Evolutionary conservation across 2,797 vertebrate species (phyloP).

Genomic region (Forpus xanthops): DNA sequence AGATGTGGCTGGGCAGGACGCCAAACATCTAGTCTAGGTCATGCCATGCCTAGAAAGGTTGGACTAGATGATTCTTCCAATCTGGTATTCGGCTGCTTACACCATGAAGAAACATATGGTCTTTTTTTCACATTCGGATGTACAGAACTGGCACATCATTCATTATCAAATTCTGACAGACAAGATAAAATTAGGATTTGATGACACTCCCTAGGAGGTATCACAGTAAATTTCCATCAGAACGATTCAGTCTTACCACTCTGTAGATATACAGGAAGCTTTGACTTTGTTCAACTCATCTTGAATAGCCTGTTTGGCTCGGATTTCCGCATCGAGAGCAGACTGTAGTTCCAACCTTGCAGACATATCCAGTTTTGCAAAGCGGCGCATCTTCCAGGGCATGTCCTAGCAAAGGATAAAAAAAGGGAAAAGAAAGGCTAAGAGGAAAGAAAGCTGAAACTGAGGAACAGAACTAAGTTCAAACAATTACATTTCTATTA

Average conservation of each 20-base stretch:
- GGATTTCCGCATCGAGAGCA: conserved; percentile 94
- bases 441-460: not conserved
- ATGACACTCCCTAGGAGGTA: not conserved
- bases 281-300: conserved; percentile 97
- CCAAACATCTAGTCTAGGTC: not conserved
- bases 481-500: not conserved
- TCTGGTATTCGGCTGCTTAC: not conserved
- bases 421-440: not conserved
- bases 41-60: not conserved
- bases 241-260: conserved; percentile 83
- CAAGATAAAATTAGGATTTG: not conserved
- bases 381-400: conserved; percentile 99
- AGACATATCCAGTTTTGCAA: conserved; percentile 98
- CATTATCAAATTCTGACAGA: not conserved
- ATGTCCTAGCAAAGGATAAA: conserved; percentile 84
- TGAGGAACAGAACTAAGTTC: not conserved
- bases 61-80: not conserved
- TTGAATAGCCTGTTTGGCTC: conserved; percentile 95
- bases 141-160: not conserved
- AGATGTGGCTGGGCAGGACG: not conserved
- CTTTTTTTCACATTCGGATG: not conserved
- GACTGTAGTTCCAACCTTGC: conserved; percentile 96
- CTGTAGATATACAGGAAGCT: conserved; percentile 90
- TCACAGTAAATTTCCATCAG: not conserved
- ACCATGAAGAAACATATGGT: not conserved